These are phyloP conservation scores for Iselma pallidipennis DNA, from an alignment of 2,888 invertebrate species.

Conservation along the genomic window DNA sequence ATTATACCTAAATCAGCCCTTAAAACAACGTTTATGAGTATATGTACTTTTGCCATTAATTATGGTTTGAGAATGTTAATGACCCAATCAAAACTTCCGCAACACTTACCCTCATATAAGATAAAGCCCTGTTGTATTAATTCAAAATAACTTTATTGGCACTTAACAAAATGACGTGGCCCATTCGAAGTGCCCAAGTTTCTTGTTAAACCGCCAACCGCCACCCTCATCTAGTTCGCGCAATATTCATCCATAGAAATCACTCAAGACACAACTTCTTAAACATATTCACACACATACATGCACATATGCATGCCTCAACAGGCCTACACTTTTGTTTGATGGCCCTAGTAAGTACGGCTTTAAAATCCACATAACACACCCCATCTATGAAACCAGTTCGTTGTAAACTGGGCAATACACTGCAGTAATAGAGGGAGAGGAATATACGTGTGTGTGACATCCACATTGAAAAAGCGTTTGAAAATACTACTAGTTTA, in stretches of 20 bases:
- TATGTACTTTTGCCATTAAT: not conserved
- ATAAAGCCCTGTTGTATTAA: slow-evolving; percentile 31
- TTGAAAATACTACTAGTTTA: slow-evolving; percentile 10
- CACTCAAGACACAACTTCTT: slow-evolving; percentile 13
- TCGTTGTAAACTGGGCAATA: slow-evolving; percentile 2
- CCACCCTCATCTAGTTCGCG: slow-evolving; percentile 1
- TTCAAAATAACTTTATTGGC: slow-evolving; percentile 33
- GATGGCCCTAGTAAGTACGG: slow-evolving; percentile 18
- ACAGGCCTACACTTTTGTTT: slow-evolving; percentile 12
- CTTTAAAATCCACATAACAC: slow-evolving; percentile 19
- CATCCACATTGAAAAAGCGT: slow-evolving; percentile 4
- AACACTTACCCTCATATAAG: slow-evolving; percentile 22
- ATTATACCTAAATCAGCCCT: too few species aligned
- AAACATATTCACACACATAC: too few species aligned
- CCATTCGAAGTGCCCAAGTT: slow-evolving; percentile 27
- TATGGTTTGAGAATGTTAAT: slow-evolving; percentile 18
- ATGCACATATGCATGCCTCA: not conserved
- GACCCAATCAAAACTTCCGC: slow-evolving; percentile 28
- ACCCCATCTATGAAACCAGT: slow-evolving; percentile 11
- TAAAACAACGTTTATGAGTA: not conserved
- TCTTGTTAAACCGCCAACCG: slow-evolving; percentile 15
- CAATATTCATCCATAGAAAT: slow-evolving; percentile 7
- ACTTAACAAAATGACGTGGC: slow-evolving; percentile 32
- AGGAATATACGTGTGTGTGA: not conserved
- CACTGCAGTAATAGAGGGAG: not conserved